phyloP scores from a whole-genome alignment of 2,113 vertebrate genomes.

The Desmodus rotundus region DNA sequence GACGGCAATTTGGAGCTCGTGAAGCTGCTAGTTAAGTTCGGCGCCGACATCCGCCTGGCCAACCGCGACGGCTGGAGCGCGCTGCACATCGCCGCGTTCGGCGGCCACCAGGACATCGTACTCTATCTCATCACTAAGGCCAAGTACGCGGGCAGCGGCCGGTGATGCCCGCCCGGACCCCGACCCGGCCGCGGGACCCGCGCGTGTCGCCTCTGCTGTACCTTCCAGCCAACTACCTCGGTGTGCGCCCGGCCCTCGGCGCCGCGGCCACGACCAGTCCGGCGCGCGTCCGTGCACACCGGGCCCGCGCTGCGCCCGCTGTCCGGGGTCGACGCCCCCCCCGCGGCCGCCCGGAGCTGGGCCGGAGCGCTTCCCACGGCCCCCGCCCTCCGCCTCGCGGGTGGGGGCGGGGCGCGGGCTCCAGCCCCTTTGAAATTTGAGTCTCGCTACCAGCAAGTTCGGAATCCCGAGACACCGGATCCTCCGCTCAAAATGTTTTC shows the following conservation, averaged over 20 bases:
- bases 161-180: conserved; percentile 83
- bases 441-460: conserved; percentile 24
- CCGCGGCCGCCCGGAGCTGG: background rate
- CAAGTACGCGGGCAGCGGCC: conserved; percentile 93
- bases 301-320: background rate
- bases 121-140: conserved; percentile 99
- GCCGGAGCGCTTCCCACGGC: conserved; percentile 2
- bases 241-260: conserved; percentile 21
- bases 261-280: background rate
- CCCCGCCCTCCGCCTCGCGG: conserved; percentile 35
- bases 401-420: conserved; percentile 59
- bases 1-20: conserved; percentile 98
- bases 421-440: conserved; percentile 58
- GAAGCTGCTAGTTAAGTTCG: conserved; percentile 98
- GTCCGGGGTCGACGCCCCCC: background rate
- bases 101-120: conserved; percentile 99
- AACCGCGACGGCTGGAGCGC: conserved; percentile 99
- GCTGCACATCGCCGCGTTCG: conserved; percentile 98
- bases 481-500: conserved; percentile 31
- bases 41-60: conserved; percentile 95
- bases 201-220: background rate
- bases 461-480: conserved; percentile 69
- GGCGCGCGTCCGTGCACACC: background rate
- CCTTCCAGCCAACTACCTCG: conserved; percentile 73
- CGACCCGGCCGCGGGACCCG: conserved; percentile 38